phyloP scores from a whole-genome alignment of 1,140 invertebrate species.

The Pissodes strobi region DNA sequence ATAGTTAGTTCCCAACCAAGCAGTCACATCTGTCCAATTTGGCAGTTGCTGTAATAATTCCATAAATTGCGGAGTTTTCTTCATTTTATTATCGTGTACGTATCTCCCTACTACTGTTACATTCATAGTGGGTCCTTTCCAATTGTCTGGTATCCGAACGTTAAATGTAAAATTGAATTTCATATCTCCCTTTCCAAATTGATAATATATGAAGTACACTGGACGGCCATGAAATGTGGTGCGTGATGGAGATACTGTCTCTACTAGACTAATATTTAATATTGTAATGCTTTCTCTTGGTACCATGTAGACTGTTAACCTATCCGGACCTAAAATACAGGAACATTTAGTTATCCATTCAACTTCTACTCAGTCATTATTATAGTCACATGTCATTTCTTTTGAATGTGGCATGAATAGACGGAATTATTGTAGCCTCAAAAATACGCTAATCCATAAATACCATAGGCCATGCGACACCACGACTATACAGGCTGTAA shows the following conservation, averaged over 20 bases:
- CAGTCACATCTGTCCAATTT: conserved; percentile 49
- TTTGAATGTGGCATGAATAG: too few species aligned
- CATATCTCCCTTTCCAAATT: conserved; percentile 40
- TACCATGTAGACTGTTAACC: conserved; percentile 47
- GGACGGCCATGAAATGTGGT: conserved; percentile 38
- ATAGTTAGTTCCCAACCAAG: conserved; percentile 47
- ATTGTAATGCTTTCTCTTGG: conserved; percentile 43
- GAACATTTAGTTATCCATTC: too few species aligned
- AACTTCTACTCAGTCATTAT: too few species aligned
- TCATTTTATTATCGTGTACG: conserved; percentile 43
- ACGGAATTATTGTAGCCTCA: too few species aligned
- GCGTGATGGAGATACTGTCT: conserved; percentile 29
- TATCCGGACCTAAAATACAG: conserved; percentile 49
- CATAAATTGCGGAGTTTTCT: conserved; percentile 45
- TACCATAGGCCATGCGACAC: too few species aligned
- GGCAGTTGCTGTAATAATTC: conserved; percentile 50
- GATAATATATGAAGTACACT: conserved; percentile 47
- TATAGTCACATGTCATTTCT: too few species aligned
- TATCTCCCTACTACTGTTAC: conserved; percentile 47
- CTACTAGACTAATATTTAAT: conserved; percentile 44
- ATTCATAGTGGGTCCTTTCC: conserved; percentile 41
- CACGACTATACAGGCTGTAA: too few species aligned
- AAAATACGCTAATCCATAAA: too few species aligned
- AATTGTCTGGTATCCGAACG: conserved; percentile 38
- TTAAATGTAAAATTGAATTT: conserved; percentile 45